phyloP scores from a whole-genome alignment of 92 coral and sea anemone genomes.

The Zoanthus sociatus region DNA sequence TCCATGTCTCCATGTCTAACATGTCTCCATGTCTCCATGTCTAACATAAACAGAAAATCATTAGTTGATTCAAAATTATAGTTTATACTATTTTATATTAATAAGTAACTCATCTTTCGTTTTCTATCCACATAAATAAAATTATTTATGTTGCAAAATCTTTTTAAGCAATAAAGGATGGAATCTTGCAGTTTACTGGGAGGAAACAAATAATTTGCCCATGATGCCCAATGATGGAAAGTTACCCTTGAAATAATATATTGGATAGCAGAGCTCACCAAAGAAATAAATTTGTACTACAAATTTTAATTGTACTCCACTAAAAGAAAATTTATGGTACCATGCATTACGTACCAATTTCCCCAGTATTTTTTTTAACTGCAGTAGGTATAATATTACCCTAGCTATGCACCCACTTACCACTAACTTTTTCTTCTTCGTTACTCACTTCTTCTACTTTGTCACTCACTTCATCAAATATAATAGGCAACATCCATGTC shows the following conservation, averaged over 20 bases:
- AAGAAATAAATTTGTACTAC: neutral
- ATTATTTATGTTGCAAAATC: conserved; percentile 1
- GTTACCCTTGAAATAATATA: neutral
- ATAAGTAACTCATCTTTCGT: conserved; percentile 1
- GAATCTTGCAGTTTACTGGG: neutral
- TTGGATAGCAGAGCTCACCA: neutral
- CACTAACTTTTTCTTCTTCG: neutral
- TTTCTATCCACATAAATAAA: neutral
- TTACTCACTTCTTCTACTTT: neutral
- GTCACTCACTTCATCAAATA: conserved; percentile 4
- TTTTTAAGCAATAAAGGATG: neutral
- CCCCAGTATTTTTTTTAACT: no score
- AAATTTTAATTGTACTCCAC: conserved; percentile 7
- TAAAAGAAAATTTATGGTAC: no score
- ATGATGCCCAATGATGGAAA: neutral
- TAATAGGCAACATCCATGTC: conserved; percentile 6
- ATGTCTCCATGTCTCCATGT: no score
- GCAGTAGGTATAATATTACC: no score
- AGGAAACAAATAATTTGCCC: conserved; percentile 1
- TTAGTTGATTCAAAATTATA: neutral
- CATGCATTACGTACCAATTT: no score
- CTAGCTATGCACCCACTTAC: neutral
- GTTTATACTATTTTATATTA: neutral
- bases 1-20: no score
- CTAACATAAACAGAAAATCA: conserved; percentile 6